Evolutionary conservation across 2,888 invertebrate species (phyloP).

Genomic region (Eristalis intricaria): DNA sequence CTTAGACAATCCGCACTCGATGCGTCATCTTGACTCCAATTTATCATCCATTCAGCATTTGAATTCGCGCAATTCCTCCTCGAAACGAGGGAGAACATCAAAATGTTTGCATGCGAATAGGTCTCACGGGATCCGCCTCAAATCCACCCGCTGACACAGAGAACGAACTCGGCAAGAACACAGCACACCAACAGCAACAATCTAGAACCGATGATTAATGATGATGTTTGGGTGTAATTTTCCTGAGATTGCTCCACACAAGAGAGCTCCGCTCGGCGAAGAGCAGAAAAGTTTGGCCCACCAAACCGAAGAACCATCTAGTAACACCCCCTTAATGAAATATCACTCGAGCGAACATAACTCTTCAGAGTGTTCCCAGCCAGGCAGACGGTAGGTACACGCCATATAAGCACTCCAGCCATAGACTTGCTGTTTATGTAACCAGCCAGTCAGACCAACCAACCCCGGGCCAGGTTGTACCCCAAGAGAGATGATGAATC

Average conservation of each 20-base stretch:
- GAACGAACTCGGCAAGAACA: conserved; percentile 1
- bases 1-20: not conserved
- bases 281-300: conserved; percentile 38
- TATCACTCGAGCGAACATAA: conserved; percentile 68
- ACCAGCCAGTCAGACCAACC: conserved; percentile 48
- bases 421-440: conserved; percentile 45
- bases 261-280: conserved; percentile 8
- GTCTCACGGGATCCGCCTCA: conserved; percentile 7
- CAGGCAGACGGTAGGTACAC: conserved; percentile 22
- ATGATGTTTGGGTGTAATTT: conserved; percentile 68
- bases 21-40: conserved; percentile 9
- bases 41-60: conserved; percentile 4
- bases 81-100: not conserved
- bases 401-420: conserved; percentile 1
- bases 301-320: conserved; percentile 42
- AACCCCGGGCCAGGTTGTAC: conserved; percentile 67
- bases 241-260: conserved; percentile 54
- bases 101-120: conserved; percentile 1
- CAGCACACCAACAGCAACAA: not conserved
- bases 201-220: conserved; percentile 56
- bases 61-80: not conserved
- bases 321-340: conserved; percentile 71
- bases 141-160: conserved; percentile 8
- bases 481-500: conserved; percentile 70
- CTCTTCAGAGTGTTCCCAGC: conserved; percentile 50